Conservation (phyloP, 2,113 vertebrate genomes). For the Balaenoptera acutorostrata region DNA sequence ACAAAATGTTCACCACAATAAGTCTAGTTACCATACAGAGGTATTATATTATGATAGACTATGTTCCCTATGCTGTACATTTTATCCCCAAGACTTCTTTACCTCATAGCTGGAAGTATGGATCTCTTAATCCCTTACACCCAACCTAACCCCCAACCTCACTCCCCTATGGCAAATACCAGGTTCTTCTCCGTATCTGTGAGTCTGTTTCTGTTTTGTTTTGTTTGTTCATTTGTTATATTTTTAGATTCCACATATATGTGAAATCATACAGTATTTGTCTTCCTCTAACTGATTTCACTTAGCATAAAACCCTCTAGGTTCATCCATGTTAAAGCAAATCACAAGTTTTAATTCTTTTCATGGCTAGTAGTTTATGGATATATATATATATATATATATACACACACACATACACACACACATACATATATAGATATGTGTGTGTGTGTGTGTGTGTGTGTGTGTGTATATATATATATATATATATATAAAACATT, state of each 20-base stretch:
- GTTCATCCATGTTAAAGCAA: neutral
- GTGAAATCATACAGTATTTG: neutral
- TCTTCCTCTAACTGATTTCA: neutral
- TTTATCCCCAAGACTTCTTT: neutral
- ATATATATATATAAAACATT: neutral
- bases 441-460: no score
- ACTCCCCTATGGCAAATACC: neutral
- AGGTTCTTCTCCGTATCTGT: neutral
- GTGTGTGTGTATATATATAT: fast-evolving
- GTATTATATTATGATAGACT: neutral
- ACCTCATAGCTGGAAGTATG: neutral
- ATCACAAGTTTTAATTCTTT: neutral
- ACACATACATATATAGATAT: neutral
- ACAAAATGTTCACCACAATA: neutral
- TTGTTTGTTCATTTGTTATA: neutral
- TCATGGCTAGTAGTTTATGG: neutral
- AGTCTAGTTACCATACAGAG: neutral
- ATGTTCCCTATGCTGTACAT: neutral
- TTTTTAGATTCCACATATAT: neutral
- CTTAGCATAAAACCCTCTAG: neutral
- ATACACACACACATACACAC: neutral
- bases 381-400: neutral
- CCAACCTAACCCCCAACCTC: neutral
- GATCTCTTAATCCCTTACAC: neutral
- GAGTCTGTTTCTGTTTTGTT: neutral